These are phyloP conservation scores for Rhinolophus ferrumequinum DNA, from an alignment of 2,113 vertebrate genomes.

Conservation along the genomic window DNA sequence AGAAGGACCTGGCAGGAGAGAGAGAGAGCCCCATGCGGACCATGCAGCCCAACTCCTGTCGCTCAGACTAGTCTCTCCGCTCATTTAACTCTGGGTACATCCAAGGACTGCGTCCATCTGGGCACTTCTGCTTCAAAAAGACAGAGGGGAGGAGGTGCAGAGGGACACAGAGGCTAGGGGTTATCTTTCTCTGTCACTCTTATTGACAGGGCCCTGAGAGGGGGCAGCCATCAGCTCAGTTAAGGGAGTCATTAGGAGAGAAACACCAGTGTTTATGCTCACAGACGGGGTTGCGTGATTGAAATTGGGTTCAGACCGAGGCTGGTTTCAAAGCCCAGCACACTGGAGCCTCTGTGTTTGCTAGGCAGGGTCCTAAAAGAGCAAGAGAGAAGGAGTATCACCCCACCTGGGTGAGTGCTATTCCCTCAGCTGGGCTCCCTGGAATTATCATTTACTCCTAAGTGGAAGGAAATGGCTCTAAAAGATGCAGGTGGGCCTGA, in stretches of 20 bases:
- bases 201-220: background rate
- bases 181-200: background rate
- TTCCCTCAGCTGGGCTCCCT: background rate
- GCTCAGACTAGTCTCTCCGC: background rate
- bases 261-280: conserved; percentile 32
- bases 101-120: background rate
- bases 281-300: background rate
- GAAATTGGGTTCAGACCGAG: background rate
- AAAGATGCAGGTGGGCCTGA: background rate
- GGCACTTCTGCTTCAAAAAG: background rate
- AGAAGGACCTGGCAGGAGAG: conserved; percentile 8
- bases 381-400: background rate
- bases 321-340: background rate
- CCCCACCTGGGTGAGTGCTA: rapidly evolving
- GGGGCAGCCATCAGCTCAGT: background rate
- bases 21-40: background rate
- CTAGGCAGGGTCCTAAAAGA: background rate
- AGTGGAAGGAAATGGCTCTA: background rate
- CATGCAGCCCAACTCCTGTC: background rate
- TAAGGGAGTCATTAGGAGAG: conserved; percentile 53
- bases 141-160: too few relatives aligned
- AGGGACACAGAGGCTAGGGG: background rate
- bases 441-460: background rate
- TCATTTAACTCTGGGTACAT: background rate
- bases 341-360: background rate